phyloP scores from a whole-genome alignment of 2,888 invertebrate genomes.

The Cecidostiba fungosa region DNA sequence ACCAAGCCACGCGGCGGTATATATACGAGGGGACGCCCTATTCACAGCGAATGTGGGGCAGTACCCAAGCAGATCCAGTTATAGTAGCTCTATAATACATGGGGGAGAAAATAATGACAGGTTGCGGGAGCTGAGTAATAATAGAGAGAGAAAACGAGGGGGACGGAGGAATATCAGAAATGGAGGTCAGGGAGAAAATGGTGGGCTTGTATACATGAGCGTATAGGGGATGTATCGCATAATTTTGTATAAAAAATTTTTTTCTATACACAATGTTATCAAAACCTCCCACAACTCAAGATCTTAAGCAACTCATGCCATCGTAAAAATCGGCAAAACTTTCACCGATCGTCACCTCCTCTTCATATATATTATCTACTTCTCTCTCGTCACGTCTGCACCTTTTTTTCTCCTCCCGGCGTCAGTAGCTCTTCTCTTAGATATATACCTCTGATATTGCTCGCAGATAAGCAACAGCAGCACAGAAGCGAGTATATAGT shows the following conservation, averaged over 20 bases:
- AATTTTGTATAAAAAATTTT: neutral
- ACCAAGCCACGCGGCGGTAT: constrained; percentile 54
- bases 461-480: constrained; percentile 8
- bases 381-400: neutral
- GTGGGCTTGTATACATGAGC: constrained; percentile 45
- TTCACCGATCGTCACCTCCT: constrained; percentile 26
- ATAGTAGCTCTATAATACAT: neutral
- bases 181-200: constrained; percentile 66
- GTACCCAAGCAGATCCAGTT: neutral
- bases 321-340: constrained; percentile 15
- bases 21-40: constrained; percentile 39
- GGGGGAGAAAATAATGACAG: constrained; percentile 73
- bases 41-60: constrained; percentile 61
- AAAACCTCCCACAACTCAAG: neutral
- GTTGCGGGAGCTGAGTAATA: constrained; percentile 69
- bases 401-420: neutral
- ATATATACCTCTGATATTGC: constrained; percentile 33
- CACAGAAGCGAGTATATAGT: neutral
- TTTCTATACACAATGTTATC: neutral
- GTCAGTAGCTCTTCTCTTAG: neutral
- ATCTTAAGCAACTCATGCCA: neutral
- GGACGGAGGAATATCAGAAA: constrained; percentile 61
- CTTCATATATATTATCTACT: neutral
- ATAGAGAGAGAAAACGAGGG: constrained; percentile 57
- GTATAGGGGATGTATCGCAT: neutral